Base-by-base conservation (phyloP, 2,888 invertebrate species). In the Ennomos quercinarius region DNA sequence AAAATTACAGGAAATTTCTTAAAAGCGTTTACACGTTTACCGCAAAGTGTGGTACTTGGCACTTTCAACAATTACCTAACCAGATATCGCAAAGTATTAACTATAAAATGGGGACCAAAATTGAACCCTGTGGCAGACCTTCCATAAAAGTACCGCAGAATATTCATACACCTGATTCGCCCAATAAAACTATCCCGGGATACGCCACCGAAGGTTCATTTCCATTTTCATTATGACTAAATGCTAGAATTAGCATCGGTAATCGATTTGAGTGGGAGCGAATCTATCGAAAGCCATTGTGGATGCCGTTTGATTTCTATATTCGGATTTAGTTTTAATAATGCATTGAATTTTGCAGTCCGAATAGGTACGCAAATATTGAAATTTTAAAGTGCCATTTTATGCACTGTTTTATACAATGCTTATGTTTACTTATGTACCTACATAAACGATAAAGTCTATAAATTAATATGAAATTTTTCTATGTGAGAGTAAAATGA, bases 221-320 rank as follows among this genome's bases (percentile, higher is more conserved):
- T 84, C 80, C 87, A 87, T 86, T 84, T 73, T 81, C 84, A 83
- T 84, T 85, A 81, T 81, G 80, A 80, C 86, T 84, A 80, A 86
- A 87, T 86, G 87, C 86, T 72, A 71, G 73, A 74, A 88, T 87
- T 87, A 84, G 82, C 86, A 86, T 81, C 75, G 75, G 77, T 78
- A 79, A 86, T 84, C 81, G 83, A 76, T 73, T 78, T 67, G 73
- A 78, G 71, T 70, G 69, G 70, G 69, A 74, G 71, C 73, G 68
- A 66, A 78, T 83, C 78, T 78, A 78, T 83, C 73, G 70, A 79
- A 81, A 80, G 82, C 83, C 76, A 82, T 83, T 83, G 73, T 72
- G 75, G 78, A 83, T 78, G 78, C 81, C 68, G 76, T 81, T 83
- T 83, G 82, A 82, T 83, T 82, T 74, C 79, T 72, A 76, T 73